Conservation (phyloP, 2,888 invertebrate genomes). For the Thereva nobilitata region DNA sequence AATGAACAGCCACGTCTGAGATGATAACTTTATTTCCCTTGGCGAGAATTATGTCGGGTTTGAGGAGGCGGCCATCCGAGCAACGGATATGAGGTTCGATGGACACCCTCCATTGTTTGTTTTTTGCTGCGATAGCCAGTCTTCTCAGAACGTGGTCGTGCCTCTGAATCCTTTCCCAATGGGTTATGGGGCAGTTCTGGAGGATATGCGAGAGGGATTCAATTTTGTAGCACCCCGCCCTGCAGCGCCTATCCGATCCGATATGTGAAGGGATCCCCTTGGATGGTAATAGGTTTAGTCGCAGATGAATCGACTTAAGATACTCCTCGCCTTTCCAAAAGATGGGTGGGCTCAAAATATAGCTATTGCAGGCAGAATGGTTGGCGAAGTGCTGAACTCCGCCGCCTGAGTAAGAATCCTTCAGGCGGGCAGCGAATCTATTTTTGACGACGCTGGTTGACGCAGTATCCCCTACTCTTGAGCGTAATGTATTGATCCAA, state of each 20-base stretch:
- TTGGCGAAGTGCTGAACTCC: background rate
- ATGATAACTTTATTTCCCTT: background rate
- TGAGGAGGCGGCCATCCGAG: background rate
- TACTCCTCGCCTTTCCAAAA: constrained; percentile 1
- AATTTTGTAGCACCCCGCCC: background rate
- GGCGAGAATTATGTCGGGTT: background rate
- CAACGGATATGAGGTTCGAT: background rate
- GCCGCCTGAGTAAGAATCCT: background rate
- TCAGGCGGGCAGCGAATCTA: background rate
- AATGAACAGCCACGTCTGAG: background rate
- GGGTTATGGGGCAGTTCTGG: background rate
- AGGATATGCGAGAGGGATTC: background rate
- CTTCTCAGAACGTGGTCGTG: background rate
- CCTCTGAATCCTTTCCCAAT: background rate
- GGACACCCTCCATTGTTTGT: background rate
- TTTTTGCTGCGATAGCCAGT: background rate
- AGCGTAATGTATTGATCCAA: too few relatives aligned
- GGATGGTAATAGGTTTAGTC: background rate
- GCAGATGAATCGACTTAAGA: background rate
- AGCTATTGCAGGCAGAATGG: background rate
- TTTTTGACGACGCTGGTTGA: too few relatives aligned
- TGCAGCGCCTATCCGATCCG: background rate
- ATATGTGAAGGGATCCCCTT: background rate
- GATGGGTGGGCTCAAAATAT: background rate
- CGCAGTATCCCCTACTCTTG: too few relatives aligned